Conservation (phyloP, 2,797 vertebrate genomes). For the Neoniphon sammara region DNA sequence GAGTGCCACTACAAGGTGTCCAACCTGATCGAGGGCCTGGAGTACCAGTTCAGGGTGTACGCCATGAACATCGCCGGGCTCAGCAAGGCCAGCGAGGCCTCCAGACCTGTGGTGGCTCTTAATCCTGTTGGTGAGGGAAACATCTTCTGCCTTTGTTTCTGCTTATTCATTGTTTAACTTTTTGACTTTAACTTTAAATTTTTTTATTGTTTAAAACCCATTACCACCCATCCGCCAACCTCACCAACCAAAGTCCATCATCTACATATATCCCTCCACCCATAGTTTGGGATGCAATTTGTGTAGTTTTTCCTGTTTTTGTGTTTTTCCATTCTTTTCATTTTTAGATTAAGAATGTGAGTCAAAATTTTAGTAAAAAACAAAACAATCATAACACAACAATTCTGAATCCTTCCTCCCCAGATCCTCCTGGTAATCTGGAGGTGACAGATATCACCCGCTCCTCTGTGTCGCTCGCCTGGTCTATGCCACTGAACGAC, state of each 20-base stretch:
- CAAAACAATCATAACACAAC: no score
- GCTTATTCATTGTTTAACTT: no score
- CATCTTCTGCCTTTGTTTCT: not conserved
- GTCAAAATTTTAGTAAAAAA: no score
- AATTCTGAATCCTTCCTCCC: not conserved
- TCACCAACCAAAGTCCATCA: no score
- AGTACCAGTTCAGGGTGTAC: conserved; percentile 98
- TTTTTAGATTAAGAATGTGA: no score
- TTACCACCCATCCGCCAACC: no score
- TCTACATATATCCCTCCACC: no score
- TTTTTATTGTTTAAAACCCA: no score
- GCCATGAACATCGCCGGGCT: conserved; percentile 96
- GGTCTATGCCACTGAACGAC: conserved; percentile 92
- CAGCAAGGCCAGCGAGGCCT: conserved; percentile 98
- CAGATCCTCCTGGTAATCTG: conserved; percentile 94
- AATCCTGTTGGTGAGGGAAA: conserved; percentile 94
- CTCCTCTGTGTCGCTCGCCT: conserved; percentile 91
- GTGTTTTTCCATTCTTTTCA: no score
- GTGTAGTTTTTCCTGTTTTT: no score
- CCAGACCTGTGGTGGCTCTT: conserved; percentile 92
- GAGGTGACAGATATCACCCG: conserved; percentile 95
- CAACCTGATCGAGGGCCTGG: conserved; percentile 93
- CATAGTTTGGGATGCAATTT: no score
- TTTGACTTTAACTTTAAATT: no score
- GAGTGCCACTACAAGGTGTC: conserved; percentile 95